Evolutionary conservation across 2,888 invertebrate species (phyloP), one percentile per base, ranked within the genome.

Genomic region (Drosophila cracens): DNA sequence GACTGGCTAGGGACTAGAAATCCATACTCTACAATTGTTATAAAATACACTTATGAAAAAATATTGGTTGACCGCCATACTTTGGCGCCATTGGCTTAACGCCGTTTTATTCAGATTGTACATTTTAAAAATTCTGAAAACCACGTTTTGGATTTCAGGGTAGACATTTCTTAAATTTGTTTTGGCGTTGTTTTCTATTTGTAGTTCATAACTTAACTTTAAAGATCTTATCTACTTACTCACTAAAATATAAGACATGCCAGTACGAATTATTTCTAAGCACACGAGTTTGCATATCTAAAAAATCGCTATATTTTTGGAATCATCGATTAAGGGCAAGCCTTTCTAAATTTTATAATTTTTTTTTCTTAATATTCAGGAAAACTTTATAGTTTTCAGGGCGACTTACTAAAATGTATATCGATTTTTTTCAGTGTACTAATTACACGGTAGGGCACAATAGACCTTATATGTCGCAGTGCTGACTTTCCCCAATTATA

Each of bases 31-130:
- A 21, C 16, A 21, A 58, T 36, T 25, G 10, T 11, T 38, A 18
- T 36, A 54, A 36, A 36, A 53, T 53, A 16, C 34, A 34, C 29
- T 21, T 3, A 36, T 5, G 18, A 18, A 51, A 62, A 66, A 25
- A 8, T 46, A 46, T 46, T 25, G 8, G 8, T 16, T 1, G 1
- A 16, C 11, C 21, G 11, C 5, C n/a, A n/a, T n/a, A n/a, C 8
- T 4, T 40, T n/a, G 40, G 4, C n/a, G n/a, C 40, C n/a, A 21
- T 21, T 46, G 21, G 13, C 13, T 21, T 46, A 21, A 13, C 7
- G 7, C 46, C 21, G 2, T 25, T 38, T 46, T 25, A 46, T 16
- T 25, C 7, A 46, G 13, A 46, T 25, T 16, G 21, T 8, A 21
- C 0, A 21, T 13, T 43, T 43, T 13, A 7, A 3, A 43, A 43